Percentiles rank a stretch among this genome's conserved stretches.
Evolutionary conservation across 2,797 vertebrate species (phyloP).

Genomic region (Xenopus petersii): DNA sequence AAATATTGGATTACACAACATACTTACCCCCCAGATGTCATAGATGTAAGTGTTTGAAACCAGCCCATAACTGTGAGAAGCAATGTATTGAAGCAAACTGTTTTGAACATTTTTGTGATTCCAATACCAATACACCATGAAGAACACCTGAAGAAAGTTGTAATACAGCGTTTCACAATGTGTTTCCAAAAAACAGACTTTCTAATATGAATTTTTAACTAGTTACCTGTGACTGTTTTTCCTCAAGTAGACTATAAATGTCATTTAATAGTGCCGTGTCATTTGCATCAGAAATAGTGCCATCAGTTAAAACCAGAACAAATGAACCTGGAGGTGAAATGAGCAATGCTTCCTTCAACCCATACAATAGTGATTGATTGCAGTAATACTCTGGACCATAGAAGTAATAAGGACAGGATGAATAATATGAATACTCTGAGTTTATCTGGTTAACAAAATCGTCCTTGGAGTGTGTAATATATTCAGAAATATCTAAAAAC

Average conservation of each 20-base stretch:
- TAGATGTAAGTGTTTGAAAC: no score
- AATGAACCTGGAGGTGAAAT: not conserved
- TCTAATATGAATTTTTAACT: no score
- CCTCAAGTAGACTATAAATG: not conserved
- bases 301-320: not conserved
- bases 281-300: not conserved
- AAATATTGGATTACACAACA: no score
- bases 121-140: no score
- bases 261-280: not conserved
- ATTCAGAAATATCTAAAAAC: not conserved
- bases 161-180: no score
- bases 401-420: not conserved
- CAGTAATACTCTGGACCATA: not conserved
- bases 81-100: no score
- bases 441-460: not conserved
- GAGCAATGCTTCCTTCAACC: not conserved
- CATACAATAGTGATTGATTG: not conserved
- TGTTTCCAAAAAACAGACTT: no score
- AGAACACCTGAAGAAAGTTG: no score
- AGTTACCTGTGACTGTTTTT: slow-evolving; percentile 5
- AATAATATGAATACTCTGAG: not conserved
- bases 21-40: no score
- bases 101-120: no score
- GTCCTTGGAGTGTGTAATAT: not conserved
- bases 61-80: no score